Evolutionary conservation across 2,113 vertebrate genomes (phyloP), one percentile per base, ranked within the genome.

Genomic region (Taurulus bubalis): DNA sequence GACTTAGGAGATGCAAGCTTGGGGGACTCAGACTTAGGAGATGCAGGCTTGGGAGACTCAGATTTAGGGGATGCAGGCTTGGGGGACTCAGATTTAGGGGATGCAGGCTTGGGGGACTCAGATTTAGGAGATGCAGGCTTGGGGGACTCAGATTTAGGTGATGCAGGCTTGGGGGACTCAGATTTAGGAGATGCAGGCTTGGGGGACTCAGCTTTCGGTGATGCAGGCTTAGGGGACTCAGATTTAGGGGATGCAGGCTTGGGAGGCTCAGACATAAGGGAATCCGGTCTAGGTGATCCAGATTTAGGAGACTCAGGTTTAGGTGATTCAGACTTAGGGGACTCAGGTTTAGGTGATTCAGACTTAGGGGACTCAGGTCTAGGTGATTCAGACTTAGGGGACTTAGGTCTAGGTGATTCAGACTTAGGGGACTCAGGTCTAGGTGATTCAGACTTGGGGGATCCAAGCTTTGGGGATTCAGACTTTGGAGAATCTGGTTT

Each of bases 171-270:
- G 3, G 87, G 80, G 6, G 51, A 30, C 30, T 89, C 81, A n/a
- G n/a, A 22, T 8, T 62, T 36, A 11, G 32, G 59, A 2, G 32
- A 86, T 24, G 81, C 72, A 70, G 89, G 59, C 36, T 90, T 92
- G 26, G 85, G 75, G 3, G 83, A 79, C 1, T 10, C 63, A 1
- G 51, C 10, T 2, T 67, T 67, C 12, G 63, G 51, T n/a, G 80
- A 24, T 6, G 32, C 38, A 18, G 63, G 26, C 8, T 92, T 93
- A 2, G 78, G 80, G 14, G 91, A 80, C n/a, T 91, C 89, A 20
- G 32, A 14, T 20, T 67, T 67, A 18, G 63, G 51, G 26, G 80
- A 24, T 6, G 32, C 38, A 18, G 63, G 26, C 8, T 92, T 93
- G 3, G 78, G 80, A 14, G 91, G 80, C n/a, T 91, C 89, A 20